These are phyloP conservation scores for Chouioia cunea DNA, from an alignment of 2,888 invertebrate genomes.

Conservation along the genomic window DNA sequence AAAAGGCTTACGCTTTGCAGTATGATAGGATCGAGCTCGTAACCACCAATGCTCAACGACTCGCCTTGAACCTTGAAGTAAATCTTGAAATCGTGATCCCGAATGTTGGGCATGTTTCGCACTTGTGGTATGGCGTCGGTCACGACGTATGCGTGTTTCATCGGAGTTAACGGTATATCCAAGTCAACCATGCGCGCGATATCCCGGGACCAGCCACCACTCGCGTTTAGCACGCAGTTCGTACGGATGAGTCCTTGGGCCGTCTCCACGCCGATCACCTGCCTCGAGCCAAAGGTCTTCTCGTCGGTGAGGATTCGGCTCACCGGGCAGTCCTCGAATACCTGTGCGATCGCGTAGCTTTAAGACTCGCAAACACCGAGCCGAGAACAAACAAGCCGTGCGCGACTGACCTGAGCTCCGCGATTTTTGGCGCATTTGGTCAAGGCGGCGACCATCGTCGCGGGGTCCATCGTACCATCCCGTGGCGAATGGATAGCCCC, in stretches of 20 bases:
- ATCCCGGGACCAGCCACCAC: conserved; percentile 86
- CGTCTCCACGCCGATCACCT: conserved; percentile 83
- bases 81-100: conserved; percentile 87
- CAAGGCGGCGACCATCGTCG: conserved; percentile 83
- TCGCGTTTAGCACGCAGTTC: conserved; percentile 82
- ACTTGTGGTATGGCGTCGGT: conserved; percentile 84
- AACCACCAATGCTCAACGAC: conserved; percentile 87
- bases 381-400: too few relatives aligned
- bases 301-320: conserved; percentile 78
- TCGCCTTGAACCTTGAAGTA: conserved; percentile 89
- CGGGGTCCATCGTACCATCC: conserved; percentile 89
- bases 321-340: conserved; percentile 83
- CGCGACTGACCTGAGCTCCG: conserved; percentile 77
- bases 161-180: conserved; percentile 81
- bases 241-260: conserved; percentile 82
- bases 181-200: conserved; percentile 78
- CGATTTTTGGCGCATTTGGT: conserved; percentile 78
- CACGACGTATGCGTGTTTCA: conserved; percentile 91
- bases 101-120: conserved; percentile 82
- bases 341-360: conserved; percentile 64
- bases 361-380: too few relatives aligned
- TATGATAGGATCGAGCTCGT: conserved; percentile 87
- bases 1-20: conserved; percentile 75
- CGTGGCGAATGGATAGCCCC: conserved; percentile 84
- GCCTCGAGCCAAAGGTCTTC: conserved; percentile 74